Evolutionary conservation across 2,797 vertebrate species (phyloP), one percentile per base, ranked within the genome.

Genomic region (Sebastes itinus): DNA sequence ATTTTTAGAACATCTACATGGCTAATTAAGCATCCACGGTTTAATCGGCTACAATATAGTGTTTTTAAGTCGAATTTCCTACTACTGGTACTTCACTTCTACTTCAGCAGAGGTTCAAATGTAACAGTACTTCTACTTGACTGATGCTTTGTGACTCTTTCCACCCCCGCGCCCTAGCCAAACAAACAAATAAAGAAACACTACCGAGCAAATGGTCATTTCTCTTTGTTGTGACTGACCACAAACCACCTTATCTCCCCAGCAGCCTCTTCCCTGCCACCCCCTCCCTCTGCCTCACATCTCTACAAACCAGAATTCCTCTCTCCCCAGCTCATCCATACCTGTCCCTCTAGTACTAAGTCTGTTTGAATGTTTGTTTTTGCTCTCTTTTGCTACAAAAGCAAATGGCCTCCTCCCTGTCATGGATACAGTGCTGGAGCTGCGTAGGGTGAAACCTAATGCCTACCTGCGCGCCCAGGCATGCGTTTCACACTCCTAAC

Each of bases 381-480:
- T 84, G 79, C 95, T 87, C 88, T 90, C 85, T 90, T 90, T 82
- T 35, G 72, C 87, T 86, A 91, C 89, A 95, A 93, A 89, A 93
- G 87, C 91, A 93, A 93, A 93, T 89, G 88, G 82, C 83, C 88
- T 90, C 90, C 92, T 89, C 87, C 88, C 80, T 75, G 83, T 88
- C 90, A 87, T 69, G 69, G 91, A 92, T 88, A 85, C 88, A 90
- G 89, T 9, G 75, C 58, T 64, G 75, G 65, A 82, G 88, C 84
- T 62, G 79, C 82, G 91, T 78, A 63, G 65, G 82, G 89, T 89
- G 92, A 92, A 93, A 94, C 92, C 90, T 88, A 89, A 90, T 89
- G 89, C 91, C 91, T 92, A 95, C 92, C 93, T 94, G 91, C 89
- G 71, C 81, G 91, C 92, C 92, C 92, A 91, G 92, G 89, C 94